Evolutionary conservation across 2,888 invertebrate genomes (phyloP).

Genomic region (Apoderus coryli): DNA sequence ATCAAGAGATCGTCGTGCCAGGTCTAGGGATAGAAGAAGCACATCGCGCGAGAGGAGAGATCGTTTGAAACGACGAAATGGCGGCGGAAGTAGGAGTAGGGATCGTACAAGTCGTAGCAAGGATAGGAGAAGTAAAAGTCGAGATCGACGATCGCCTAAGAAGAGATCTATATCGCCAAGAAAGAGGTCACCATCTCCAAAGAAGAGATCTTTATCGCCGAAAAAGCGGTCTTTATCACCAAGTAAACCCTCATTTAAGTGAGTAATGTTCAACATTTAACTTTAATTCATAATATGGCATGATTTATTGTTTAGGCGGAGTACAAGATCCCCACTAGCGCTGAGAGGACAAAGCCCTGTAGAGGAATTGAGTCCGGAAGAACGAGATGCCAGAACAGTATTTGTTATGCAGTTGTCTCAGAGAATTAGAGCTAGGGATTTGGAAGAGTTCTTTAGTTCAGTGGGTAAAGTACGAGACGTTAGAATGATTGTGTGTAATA

Average conservation of each 20-base stretch:
- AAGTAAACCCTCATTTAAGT: slow-evolving; percentile 10
- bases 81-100: slow-evolving; percentile 16
- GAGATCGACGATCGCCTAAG: too few relatives aligned
- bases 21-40: slow-evolving; percentile 24
- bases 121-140: slow-evolving; percentile 19
- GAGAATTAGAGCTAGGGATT: slow-evolving; percentile 80
- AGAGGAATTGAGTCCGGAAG: slow-evolving; percentile 83
- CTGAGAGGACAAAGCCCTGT: slow-evolving; percentile 43
- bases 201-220: slow-evolving; percentile 10
- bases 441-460: slow-evolving; percentile 97
- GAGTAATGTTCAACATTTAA: slow-evolving; percentile 7
- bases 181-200: not conserved
- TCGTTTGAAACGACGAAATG: slow-evolving; percentile 19
- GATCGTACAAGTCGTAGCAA: slow-evolving; percentile 14
- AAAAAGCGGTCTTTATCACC: slow-evolving; percentile 20
- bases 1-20: slow-evolving; percentile 29
- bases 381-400: slow-evolving; percentile 95
- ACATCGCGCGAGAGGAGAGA: slow-evolving; percentile 19
- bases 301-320: slow-evolving; percentile 5
- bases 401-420: slow-evolving; percentile 98
- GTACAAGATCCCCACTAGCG: slow-evolving; percentile 26
- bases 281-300: slow-evolving; percentile 15
- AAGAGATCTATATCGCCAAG: too few relatives aligned
- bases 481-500: slow-evolving; percentile 95
- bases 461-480: slow-evolving; percentile 98